Evolutionary conservation across 2,113 vertebrate species (phyloP).

Genomic region (Coreoperca whiteheadi): DNA sequence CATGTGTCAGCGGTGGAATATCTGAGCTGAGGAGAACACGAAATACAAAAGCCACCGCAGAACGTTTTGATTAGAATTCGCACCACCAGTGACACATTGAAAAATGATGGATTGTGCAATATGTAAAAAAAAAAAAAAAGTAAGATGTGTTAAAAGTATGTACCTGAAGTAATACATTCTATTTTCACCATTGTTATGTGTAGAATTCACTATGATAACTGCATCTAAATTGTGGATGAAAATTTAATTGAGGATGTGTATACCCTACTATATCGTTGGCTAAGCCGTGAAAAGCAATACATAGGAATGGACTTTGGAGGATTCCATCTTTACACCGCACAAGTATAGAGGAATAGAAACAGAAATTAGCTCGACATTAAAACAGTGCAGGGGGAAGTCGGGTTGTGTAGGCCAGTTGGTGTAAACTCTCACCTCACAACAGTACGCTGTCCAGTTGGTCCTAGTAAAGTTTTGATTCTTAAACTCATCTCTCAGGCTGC

Average conservation of each 20-base stretch:
- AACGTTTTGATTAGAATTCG: slow-evolving; percentile 23
- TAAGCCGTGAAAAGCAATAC: not conserved
- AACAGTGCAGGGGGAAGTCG: not conserved
- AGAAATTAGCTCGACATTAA: not conserved
- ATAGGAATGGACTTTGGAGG: not conserved
- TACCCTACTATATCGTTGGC: not conserved
- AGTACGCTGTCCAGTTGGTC: not conserved
- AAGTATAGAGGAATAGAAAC: too few species aligned
- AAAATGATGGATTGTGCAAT: not conserved
- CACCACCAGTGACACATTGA: not conserved
- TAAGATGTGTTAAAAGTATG: not conserved
- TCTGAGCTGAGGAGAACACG: slow-evolving; percentile 24
- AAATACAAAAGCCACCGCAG: not conserved
- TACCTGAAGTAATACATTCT: too few species aligned
- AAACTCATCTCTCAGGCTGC: not conserved
- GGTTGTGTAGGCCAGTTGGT: not conserved
- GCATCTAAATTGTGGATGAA: not conserved
- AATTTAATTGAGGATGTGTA: not conserved
- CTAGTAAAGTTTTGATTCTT: not conserved
- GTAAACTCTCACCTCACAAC: not conserved
- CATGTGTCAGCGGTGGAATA: slow-evolving; percentile 21
- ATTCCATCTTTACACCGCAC: not conserved
- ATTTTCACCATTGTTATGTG: not conserved
- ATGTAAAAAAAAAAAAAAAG: not conserved
- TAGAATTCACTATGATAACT: not conserved